Conservation (phyloP, 1,140 invertebrate species). For the Protaetia brevitarsis region DNA sequence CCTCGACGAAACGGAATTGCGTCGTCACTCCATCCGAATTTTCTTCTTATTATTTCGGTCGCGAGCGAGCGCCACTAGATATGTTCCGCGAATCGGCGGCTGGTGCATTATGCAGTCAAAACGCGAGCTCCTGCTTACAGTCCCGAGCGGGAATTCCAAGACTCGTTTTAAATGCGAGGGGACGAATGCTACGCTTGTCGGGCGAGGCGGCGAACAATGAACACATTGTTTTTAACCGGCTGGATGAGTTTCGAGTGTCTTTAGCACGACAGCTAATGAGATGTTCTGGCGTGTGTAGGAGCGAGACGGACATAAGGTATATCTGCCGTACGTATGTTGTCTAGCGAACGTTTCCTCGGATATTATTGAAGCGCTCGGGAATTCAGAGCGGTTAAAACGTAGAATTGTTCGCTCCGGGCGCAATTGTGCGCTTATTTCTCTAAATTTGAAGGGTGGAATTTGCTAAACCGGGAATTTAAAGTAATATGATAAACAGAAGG, state of each 20-base stretch:
- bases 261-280: neutral
- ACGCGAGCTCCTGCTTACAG: neutral
- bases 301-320: neutral
- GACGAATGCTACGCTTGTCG: neutral
- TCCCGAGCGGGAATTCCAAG: neutral
- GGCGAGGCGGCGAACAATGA: neutral
- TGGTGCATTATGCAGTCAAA: neutral
- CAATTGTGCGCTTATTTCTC: too few relatives aligned
- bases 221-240: conserved; percentile 14
- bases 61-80: neutral
- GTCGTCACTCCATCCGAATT: too few relatives aligned
- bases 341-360: neutral
- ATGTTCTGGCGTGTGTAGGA: neutral
- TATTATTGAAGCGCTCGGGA: neutral
- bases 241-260: neutral
- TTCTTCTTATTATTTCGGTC: too few relatives aligned
- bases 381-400: neutral
- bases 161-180: neutral
- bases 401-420: neutral
- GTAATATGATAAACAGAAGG: too few relatives aligned
- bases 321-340: neutral
- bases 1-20: too few relatives aligned
- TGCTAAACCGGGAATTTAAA: too few relatives aligned
- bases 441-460: too few relatives aligned
- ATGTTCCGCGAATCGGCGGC: neutral